These are phyloP conservation scores for Coturnix japonica DNA, from an alignment of 2,113 vertebrate genomes.

Conservation along the genomic window DNA sequence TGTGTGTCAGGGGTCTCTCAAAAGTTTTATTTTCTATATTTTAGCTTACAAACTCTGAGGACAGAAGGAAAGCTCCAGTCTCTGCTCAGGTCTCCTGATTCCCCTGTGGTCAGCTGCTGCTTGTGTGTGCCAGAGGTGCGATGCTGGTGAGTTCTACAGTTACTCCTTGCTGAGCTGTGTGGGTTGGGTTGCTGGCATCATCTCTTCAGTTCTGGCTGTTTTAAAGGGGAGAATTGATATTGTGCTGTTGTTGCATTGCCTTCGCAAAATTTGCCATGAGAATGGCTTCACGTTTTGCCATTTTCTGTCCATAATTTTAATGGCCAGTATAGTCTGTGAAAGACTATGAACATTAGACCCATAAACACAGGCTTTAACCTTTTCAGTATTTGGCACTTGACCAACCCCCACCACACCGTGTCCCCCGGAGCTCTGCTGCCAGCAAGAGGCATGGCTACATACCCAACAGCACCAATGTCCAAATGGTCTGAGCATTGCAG, in stretches of 20 bases:
- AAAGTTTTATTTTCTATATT: accelerated
- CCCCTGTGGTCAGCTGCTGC: not conserved
- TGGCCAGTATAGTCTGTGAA: constrained; percentile 45
- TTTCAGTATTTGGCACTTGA: constrained; percentile 63
- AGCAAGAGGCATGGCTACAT: constrained; percentile 23
- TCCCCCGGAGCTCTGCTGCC: constrained; percentile 28
- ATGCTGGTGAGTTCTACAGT: no score
- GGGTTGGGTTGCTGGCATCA: not conserved
- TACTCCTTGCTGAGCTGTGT: no score
- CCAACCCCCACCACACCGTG: constrained; percentile 1
- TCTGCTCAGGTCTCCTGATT: not conserved
- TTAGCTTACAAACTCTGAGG: not conserved
- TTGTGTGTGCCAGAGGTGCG: not conserved
- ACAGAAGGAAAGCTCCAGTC: accelerated
- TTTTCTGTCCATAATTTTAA: constrained; percentile 58
- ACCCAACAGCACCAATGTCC: constrained; percentile 28
- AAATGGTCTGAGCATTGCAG: constrained; percentile 63
- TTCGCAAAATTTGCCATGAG: not conserved
- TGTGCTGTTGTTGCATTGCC: not conserved
- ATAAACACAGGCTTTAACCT: constrained; percentile 75
- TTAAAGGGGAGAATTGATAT: not conserved
- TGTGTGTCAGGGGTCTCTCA: not conserved
- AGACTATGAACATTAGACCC: constrained; percentile 65
- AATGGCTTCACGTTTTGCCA: not conserved
- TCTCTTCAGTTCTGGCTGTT: not conserved